phyloP scores from a whole-genome alignment of 2,113 vertebrate genomes.

The Mandrillus leucophaeus region DNA sequence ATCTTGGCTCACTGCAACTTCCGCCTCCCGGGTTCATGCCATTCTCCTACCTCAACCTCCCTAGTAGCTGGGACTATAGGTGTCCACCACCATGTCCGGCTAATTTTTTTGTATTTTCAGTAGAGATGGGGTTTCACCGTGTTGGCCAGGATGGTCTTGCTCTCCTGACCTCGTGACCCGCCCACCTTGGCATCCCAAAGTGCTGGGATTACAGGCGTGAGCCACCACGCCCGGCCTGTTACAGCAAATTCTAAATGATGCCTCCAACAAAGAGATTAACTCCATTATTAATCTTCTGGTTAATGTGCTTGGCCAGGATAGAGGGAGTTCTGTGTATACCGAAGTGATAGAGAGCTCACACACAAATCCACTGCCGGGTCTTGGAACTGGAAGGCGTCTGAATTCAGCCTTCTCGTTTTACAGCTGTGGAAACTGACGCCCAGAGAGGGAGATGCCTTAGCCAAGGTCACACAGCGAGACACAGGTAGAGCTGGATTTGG shows the following conservation, averaged over 20 bases:
- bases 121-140: too few relatives aligned
- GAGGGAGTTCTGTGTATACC: not conserved
- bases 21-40: too few relatives aligned
- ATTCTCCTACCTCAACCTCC: too few relatives aligned
- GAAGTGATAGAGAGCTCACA: not conserved
- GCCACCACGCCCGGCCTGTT: too few relatives aligned
- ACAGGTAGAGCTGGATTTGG: not conserved
- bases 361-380: not conserved
- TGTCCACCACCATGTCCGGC: rapidly evolving
- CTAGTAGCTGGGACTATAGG: too few relatives aligned
- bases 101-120: too few relatives aligned
- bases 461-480: not conserved
- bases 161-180: too few relatives aligned
- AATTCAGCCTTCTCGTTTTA: not conserved
- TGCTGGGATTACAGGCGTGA: too few relatives aligned
- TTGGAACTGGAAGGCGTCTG: not conserved
- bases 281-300: not conserved
- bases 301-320: not conserved
- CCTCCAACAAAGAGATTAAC: not conserved
- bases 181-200: too few relatives aligned
- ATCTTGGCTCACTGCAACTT: too few relatives aligned
- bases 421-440: not conserved
- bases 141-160: too few relatives aligned
- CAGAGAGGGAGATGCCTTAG: not conserved
- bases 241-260: not conserved